Conservation (phyloP, 2,888 invertebrate species). For the Argyra leucocephala region DNA sequence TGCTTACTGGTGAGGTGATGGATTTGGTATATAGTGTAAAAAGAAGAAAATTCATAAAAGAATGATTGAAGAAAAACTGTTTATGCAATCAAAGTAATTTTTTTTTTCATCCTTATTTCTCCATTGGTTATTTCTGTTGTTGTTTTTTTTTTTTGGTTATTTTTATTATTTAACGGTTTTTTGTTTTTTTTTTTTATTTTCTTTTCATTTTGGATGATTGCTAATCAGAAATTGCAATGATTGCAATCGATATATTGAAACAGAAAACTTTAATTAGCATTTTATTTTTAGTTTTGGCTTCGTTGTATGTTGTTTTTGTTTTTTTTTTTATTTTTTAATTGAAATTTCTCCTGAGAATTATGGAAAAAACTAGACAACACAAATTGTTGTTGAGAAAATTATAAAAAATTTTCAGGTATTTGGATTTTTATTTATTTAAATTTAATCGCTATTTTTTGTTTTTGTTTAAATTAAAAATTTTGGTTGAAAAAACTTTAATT, state of each 20-base stretch:
- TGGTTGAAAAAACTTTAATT: no score
- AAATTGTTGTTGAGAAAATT: no score
- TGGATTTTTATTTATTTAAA: no score
- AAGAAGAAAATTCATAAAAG: neutral
- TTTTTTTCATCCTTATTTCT: neutral
- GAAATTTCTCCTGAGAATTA: neutral
- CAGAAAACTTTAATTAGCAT: neutral
- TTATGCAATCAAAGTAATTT: neutral
- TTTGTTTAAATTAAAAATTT: no score
- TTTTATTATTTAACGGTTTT: neutral
- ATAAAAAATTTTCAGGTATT: no score
- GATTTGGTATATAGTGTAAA: neutral
- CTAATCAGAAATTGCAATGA: slow-evolving; percentile 12
- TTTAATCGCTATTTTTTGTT: no score
- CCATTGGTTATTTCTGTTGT: neutral
- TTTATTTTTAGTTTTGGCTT: neutral
- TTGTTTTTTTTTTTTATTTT: neutral
- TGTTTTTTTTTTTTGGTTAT: neutral
- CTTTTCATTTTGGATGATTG: neutral
- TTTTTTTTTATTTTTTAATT: neutral
- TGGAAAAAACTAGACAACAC: neutral
- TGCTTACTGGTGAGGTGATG: neutral
- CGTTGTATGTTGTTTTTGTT: neutral
- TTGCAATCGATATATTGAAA: slow-evolving; percentile 19
- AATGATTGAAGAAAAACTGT: neutral